phyloP scores from a whole-genome alignment of 1,140 invertebrate species.

The Maconellicoccus hirsutus region DNA sequence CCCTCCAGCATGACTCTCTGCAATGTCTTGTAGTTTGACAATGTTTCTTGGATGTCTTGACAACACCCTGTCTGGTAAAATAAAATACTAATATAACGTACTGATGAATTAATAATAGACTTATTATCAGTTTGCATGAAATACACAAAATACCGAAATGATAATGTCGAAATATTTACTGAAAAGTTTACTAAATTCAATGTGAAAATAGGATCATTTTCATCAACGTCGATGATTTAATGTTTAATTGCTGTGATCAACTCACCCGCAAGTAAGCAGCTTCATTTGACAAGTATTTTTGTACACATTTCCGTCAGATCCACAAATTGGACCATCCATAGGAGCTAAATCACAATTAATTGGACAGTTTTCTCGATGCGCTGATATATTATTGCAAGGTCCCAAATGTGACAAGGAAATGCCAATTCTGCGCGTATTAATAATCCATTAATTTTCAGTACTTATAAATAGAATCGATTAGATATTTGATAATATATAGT shows the following conservation, averaged over 20 bases:
- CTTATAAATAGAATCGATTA: too few species aligned
- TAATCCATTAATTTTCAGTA: background rate
- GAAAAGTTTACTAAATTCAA: too few species aligned
- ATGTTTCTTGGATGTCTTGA: conserved; percentile 72
- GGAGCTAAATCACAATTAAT: conserved; percentile 70
- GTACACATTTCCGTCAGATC: conserved; percentile 84
- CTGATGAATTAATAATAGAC: too few species aligned
- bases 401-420: conserved; percentile 65
- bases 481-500: too few species aligned
- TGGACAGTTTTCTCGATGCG: conserved; percentile 75
- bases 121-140: too few species aligned
- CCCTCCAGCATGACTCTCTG: conserved; percentile 76
- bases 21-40: conserved; percentile 86
- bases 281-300: conserved; percentile 89
- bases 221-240: too few species aligned
- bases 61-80: conserved; percentile 38
- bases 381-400: conserved; percentile 76
- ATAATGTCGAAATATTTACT: too few species aligned
- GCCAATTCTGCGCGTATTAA: conserved; percentile 44
- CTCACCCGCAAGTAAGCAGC: conserved; percentile 72
- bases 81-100: conserved; percentile 16
- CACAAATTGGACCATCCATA: conserved; percentile 78
- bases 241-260: conserved; percentile 17
- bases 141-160: too few species aligned
- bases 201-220: too few species aligned